These are phyloP conservation scores for Cotesia vestalis DNA, from an alignment of 1,140 invertebrate species.

Conservation along the genomic window DNA sequence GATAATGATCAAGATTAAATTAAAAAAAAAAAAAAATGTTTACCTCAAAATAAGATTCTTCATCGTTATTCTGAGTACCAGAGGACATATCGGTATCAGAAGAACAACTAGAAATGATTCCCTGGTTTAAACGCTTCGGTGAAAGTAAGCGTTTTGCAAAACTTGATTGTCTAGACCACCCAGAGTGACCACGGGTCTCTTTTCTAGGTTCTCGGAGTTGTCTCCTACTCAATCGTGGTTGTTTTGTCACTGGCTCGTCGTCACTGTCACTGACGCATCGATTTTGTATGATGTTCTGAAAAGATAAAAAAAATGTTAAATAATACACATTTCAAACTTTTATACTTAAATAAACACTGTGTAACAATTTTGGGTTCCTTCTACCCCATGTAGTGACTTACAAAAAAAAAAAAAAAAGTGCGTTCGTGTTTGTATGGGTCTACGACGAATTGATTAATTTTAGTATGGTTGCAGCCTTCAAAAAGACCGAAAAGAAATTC, in stretches of 20 bases:
- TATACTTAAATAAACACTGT: too few species aligned
- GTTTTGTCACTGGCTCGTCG: conserved; percentile 76
- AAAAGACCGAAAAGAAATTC: too few species aligned
- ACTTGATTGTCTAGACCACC: conserved; percentile 36
- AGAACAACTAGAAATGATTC: conserved; percentile 44
- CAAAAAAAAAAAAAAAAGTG: too few species aligned
- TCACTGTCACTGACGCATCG: conserved; percentile 68
- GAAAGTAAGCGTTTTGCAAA: conserved; percentile 42
- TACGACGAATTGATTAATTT: too few species aligned
- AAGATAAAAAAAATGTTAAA: conserved; percentile 34
- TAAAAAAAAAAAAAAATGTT: conserved; percentile 14
- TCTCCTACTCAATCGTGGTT: conserved; percentile 68
- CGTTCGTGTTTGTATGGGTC: too few species aligned
- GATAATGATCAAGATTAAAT: neutral
- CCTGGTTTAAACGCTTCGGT: conserved; percentile 37
- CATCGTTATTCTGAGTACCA: conserved; percentile 56
- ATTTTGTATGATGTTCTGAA: conserved; percentile 54
- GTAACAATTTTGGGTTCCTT: too few species aligned
- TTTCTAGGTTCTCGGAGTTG: conserved; percentile 55
- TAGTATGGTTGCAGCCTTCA: too few species aligned
- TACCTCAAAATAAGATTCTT: conserved; percentile 66
- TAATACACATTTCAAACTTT: conserved; percentile 10
- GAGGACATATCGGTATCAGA: conserved; percentile 62
- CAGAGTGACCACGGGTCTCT: conserved; percentile 38
- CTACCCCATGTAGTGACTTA: too few species aligned